These are phyloP conservation scores for Ciconia nigra DNA, from an alignment of 2,797 vertebrate genomes.

Conservation along the genomic window DNA sequence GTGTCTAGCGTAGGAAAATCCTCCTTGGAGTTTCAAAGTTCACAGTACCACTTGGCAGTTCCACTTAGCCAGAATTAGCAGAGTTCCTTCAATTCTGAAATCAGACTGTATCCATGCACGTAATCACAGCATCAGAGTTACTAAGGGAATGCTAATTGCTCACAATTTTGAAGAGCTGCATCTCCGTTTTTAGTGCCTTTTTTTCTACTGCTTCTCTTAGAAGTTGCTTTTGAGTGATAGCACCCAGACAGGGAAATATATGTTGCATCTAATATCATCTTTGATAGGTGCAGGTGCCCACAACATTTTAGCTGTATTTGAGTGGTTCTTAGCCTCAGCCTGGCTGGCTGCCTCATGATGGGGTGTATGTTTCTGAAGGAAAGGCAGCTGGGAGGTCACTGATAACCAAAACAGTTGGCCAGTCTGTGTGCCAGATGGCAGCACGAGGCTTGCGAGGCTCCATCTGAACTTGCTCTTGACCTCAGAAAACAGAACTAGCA, in stretches of 20 bases:
- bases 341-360: fast-evolving
- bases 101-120: no score
- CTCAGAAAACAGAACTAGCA: not conserved
- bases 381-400: not conserved
- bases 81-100: not conserved
- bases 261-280: not conserved
- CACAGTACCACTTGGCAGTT: not conserved
- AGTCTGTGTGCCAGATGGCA: not conserved
- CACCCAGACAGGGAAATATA: not conserved
- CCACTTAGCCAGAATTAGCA: not conserved
- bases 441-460: fast-evolving
- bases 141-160: not conserved
- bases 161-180: not conserved
- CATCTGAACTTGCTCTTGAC: not conserved
- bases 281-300: not conserved
- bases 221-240: not conserved
- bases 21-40: not conserved
- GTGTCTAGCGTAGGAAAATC: not conserved
- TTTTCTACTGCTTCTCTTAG: not conserved
- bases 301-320: not conserved
- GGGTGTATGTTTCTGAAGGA: not conserved
- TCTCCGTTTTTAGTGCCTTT: not conserved
- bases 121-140: not conserved
- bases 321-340: not conserved
- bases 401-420: not conserved